These are phyloP conservation scores for Hycleus cichorii DNA, from an alignment of 1,140 invertebrate species.

Conservation along the genomic window DNA sequence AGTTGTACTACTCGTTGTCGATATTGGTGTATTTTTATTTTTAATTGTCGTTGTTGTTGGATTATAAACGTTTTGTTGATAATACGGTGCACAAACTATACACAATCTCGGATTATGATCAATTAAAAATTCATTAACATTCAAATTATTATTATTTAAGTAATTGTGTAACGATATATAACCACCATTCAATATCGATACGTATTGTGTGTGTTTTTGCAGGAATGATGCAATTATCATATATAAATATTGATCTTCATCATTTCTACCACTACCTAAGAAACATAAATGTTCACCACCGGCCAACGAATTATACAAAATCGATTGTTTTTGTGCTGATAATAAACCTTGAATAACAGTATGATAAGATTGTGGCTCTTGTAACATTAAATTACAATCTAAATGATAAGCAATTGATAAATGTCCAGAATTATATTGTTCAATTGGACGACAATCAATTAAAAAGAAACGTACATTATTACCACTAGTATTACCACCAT, in stretches of 20 bases:
- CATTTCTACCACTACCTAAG: slow-evolving; percentile 88
- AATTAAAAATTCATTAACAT: slow-evolving; percentile 68
- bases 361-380: slow-evolving; percentile 88
- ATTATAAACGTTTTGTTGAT: slow-evolving; percentile 19
- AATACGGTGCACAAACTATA: slow-evolving; percentile 66
- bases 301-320: slow-evolving; percentile 79
- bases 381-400: slow-evolving; percentile 94
- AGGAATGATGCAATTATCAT: slow-evolving; percentile 98
- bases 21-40: background rate
- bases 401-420: slow-evolving; percentile 95
- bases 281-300: slow-evolving; percentile 95
- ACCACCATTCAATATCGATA: slow-evolving; percentile 87
- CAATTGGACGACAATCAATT: slow-evolving; percentile 92
- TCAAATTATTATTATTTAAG: slow-evolving; percentile 53
- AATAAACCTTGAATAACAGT: slow-evolving; percentile 92
- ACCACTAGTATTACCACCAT: slow-evolving; percentile 46
- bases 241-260: slow-evolving; percentile 94
- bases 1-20: slow-evolving; percentile 27
- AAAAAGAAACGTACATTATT: slow-evolving; percentile 85
- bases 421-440: slow-evolving; percentile 95
- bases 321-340: slow-evolving; percentile 81
- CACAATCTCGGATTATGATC: slow-evolving; percentile 75
- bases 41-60: slow-evolving; percentile 13
- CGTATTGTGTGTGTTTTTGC: slow-evolving; percentile 87
- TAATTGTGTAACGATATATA: slow-evolving; percentile 86